phyloP scores from a whole-genome alignment of 2,888 invertebrate species.

The Sinohyriopsis cumingii region DNA sequence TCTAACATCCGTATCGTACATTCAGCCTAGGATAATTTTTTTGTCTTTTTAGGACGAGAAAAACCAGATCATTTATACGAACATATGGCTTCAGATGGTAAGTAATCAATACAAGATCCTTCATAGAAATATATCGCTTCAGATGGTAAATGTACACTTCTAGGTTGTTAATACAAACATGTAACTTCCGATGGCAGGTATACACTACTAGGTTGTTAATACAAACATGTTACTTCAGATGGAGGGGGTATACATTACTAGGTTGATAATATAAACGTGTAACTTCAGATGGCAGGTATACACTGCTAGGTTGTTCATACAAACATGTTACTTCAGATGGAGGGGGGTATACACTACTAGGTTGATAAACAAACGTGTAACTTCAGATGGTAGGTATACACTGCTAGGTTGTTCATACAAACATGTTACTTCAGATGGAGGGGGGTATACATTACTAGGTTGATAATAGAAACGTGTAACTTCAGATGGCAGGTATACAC shows the following conservation, averaged over 20 bases:
- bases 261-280: too few species aligned
- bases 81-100: constrained; percentile 98
- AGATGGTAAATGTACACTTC: too few species aligned
- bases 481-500: not conserved
- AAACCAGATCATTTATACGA: constrained; percentile 98
- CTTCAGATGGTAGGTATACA: too few species aligned
- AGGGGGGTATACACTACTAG: constrained; percentile 74
- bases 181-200: constrained; percentile 96
- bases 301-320: constrained; percentile 79
- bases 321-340: constrained; percentile 98
- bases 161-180: too few species aligned
- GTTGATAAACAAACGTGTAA: too few species aligned
- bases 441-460: constrained; percentile 82
- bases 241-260: too few species aligned
- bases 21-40: not conserved
- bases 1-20: not conserved
- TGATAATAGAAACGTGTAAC: constrained; percentile 34
- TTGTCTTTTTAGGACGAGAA: constrained; percentile 88
- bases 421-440: too few species aligned
- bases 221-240: too few species aligned
- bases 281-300: too few species aligned
- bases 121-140: too few species aligned
- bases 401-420: too few species aligned
- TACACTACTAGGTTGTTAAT: too few species aligned
- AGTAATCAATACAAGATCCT: constrained; percentile 74